Conservation (phyloP, 1,140 invertebrate species). For the Cataglyphis hispanica region DNA sequence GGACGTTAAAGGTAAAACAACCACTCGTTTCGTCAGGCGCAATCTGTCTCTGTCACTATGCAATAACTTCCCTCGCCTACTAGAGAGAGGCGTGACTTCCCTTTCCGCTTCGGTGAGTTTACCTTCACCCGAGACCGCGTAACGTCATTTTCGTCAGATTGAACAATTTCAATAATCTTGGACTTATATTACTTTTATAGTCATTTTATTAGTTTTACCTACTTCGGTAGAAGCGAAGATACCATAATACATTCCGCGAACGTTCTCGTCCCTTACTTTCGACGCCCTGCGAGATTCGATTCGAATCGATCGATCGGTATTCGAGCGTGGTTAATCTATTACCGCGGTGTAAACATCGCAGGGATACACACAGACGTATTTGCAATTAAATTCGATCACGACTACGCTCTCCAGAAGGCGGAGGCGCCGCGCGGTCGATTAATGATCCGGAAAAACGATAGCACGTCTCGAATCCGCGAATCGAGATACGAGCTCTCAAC, state of each 20-base stretch:
- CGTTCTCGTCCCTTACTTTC: conserved; percentile 35
- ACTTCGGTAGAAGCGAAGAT: background rate
- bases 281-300: conserved; percentile 24
- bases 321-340: conserved; percentile 69
- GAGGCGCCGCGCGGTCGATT: conserved; percentile 75
- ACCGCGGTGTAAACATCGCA: conserved; percentile 72
- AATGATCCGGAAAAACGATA: conserved; percentile 81
- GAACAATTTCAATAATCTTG: background rate
- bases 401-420: conserved; percentile 60
- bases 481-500: conserved; percentile 45
- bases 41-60: conserved; percentile 80
- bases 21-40: conserved; percentile 76
- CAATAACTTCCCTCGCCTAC: conserved; percentile 69
- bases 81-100: conserved; percentile 35
- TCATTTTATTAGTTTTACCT: conserved; percentile 18
- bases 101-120: conserved; percentile 22
- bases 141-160: background rate
- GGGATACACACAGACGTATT: conserved; percentile 74
- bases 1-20: conserved; percentile 56
- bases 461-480: conserved; percentile 62
- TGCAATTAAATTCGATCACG: conserved; percentile 84
- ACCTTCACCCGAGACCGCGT: conserved; percentile 9
- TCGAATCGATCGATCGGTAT: conserved; percentile 63
- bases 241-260: conserved; percentile 22
- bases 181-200: background rate